phyloP scores from a whole-genome alignment of 2,113 vertebrate species.

The Thinocorus orbignyianus region DNA sequence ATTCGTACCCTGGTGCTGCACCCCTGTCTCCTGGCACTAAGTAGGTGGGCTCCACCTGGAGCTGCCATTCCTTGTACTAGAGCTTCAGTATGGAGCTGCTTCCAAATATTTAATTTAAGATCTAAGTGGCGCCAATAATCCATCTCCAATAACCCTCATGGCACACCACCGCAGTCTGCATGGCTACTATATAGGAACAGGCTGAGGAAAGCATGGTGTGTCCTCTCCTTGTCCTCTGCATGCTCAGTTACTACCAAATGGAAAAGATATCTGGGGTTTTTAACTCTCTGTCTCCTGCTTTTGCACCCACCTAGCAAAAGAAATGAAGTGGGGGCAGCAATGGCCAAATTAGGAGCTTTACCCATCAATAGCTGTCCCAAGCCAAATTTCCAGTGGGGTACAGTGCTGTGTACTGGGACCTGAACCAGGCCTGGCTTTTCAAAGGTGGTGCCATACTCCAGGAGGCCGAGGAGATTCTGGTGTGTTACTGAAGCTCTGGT shows the following conservation, averaged over 20 bases:
- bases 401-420: neutral
- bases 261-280: neutral
- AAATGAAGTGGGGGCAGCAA: neutral
- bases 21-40: fast-evolving
- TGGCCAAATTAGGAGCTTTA: neutral
- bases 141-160: neutral
- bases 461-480: neutral
- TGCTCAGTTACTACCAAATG: neutral
- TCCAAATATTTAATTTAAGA: neutral
- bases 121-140: neutral
- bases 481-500: neutral
- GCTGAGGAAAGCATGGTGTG: neutral
- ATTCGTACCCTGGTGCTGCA: neutral
- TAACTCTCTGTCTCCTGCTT: neutral
- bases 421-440: neutral
- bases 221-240: neutral
- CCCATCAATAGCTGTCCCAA: neutral
- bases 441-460: neutral
- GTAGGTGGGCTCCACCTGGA: neutral
- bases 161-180: neutral
- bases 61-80: neutral
- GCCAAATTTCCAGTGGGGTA: neutral
- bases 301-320: neutral
- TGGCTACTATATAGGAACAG: neutral
- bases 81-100: neutral